Evolutionary conservation across 2,113 vertebrate genomes (phyloP).

Genomic region (Pardalotus punctatus): DNA sequence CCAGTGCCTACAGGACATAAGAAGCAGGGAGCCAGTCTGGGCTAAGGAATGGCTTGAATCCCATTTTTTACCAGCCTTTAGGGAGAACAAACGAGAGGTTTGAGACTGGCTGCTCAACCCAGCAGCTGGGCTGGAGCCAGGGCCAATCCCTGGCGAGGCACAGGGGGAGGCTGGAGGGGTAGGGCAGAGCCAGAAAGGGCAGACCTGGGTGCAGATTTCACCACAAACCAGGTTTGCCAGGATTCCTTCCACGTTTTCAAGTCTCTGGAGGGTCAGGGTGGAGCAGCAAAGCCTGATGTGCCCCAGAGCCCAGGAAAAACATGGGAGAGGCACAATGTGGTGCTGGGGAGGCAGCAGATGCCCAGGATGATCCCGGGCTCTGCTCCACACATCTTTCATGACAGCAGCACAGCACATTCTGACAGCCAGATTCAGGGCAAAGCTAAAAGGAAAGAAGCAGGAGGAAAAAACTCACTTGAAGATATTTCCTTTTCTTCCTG

Average conservation of each 20-base stretch:
- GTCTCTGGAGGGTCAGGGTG: neutral
- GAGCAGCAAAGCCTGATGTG: neutral
- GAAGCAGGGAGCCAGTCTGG: neutral
- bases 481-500: neutral
- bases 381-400: accelerated
- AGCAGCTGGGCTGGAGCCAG: neutral
- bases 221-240: neutral
- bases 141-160: accelerated
- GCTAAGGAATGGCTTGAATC: neutral
- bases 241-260: neutral
- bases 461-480: neutral
- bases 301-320: neutral
- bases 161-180: accelerated
- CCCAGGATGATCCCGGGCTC: accelerated
- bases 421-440: neutral
- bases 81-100: neutral
- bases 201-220: neutral
- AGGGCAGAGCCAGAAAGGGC: neutral
- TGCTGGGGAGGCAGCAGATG: accelerated
- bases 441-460: neutral
- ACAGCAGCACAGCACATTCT: neutral
- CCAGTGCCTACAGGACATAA: neutral
- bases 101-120: neutral
- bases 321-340: neutral
- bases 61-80: neutral